phyloP scores from a whole-genome alignment of 1,140 invertebrate genomes.

The Philotrypesis tridentata region DNA sequence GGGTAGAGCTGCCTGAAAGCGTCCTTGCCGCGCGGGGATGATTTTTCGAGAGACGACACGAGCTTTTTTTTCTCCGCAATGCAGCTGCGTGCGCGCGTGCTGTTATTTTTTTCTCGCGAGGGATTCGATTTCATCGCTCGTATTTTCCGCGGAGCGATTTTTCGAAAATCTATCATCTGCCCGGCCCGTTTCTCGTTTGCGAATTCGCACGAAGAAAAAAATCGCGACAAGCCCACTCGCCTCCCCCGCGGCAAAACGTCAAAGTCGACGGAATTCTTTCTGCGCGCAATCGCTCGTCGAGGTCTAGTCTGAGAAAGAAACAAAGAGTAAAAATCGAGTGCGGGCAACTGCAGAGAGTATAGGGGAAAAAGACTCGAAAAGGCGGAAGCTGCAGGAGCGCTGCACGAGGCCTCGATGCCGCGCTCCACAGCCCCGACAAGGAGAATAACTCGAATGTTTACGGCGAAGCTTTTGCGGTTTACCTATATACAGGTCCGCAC shows the following conservation, averaged over 20 bases:
- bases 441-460: conserved; percentile 59
- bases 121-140: not conserved
- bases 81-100: too few relatives aligned
- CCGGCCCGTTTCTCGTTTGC: too few relatives aligned
- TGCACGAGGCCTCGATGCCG: not conserved
- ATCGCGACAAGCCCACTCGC: not conserved
- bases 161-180: too few relatives aligned
- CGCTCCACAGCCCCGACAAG: conserved; percentile 33
- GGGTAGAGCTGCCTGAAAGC: not conserved
- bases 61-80: not conserved
- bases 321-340: not conserved
- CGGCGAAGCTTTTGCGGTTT: conserved; percentile 57
- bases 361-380: conserved; percentile 42
- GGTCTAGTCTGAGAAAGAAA: not conserved
- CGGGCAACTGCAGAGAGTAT: conserved; percentile 48
- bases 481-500: conserved; percentile 39
- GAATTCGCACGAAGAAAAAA: not conserved
- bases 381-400: conserved; percentile 35
- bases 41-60: not conserved
- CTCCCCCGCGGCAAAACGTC: not conserved
- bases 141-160: too few relatives aligned
- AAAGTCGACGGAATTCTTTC: not conserved
- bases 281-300: not conserved
- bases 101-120: not conserved
- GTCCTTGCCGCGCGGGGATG: not conserved